phyloP scores from a whole-genome alignment of 2,113 vertebrate species.

The Colius striatus region DNA sequence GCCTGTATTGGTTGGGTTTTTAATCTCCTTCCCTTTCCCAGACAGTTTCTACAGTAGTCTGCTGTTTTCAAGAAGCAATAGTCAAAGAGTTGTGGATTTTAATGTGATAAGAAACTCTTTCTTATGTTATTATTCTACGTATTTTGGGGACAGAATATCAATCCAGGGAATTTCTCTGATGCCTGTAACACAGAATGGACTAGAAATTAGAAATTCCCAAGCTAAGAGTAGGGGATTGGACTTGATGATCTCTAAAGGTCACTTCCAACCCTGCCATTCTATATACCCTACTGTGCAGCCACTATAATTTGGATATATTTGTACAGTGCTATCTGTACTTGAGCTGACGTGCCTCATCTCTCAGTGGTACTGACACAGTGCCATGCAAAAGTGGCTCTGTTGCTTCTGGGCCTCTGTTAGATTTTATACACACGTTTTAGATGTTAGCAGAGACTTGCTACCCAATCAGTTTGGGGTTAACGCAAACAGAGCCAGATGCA shows the following conservation, averaged over 20 bases:
- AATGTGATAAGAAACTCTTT: not conserved
- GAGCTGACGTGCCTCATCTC: not conserved
- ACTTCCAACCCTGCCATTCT: too few species aligned
- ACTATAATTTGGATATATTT: not conserved
- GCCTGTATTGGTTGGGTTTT: not conserved
- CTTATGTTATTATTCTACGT: not conserved
- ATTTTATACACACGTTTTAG: not conserved
- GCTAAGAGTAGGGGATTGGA: not conserved
- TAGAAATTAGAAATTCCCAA: not conserved
- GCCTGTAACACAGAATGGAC: not conserved
- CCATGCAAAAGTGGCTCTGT: not conserved
- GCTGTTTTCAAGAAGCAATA: not conserved
- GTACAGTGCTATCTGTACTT: not conserved
- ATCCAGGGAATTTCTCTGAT: not conserved
- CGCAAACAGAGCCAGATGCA: not conserved
- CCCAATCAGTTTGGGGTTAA: not conserved
- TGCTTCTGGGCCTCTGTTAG: not conserved
- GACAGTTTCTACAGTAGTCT: not conserved
- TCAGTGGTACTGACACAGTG: not conserved
- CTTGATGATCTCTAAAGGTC: too few species aligned
- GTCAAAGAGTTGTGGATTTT: not conserved
- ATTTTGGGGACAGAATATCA: not conserved
- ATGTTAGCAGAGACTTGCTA: not conserved
- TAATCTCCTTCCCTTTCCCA: slow-evolving; percentile 35
- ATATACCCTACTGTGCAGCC: not conserved